Percentiles rank a stretch among this genome's conserved stretches.
phyloP scores from a whole-genome alignment of 2,113 vertebrate species.

The Ovis aries region ARS-UI_Ramb_v3.0 NC_056057.1:31270501-31271000 shows the following conservation, averaged over 20 bases:
- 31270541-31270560: not conserved
- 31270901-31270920: too few relatives aligned
- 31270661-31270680: not conserved
- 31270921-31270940: too few relatives aligned
- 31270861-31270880: too few relatives aligned
- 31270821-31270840: too few relatives aligned
- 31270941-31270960: too few relatives aligned
- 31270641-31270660: not conserved
- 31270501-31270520: not conserved
- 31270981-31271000: not conserved
- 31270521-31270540: not conserved
- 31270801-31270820: too few relatives aligned
- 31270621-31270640: not conserved
- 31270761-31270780: too few relatives aligned
- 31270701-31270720: slow-evolving; percentile 44
- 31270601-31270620: not conserved
- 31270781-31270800: too few relatives aligned
- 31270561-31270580: not conserved
- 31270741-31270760: too few relatives aligned
- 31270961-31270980: not conserved
- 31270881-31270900: too few relatives aligned
- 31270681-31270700: slow-evolving; percentile 40
- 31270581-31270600: not conserved
- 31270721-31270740: not conserved
- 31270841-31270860: too few relatives aligned